Percentiles rank a stretch among this genome's conserved stretches.
Evolutionary conservation across 2,113 vertebrate species (phyloP).

Genomic region (Lichenostomus cassidix): DNA sequence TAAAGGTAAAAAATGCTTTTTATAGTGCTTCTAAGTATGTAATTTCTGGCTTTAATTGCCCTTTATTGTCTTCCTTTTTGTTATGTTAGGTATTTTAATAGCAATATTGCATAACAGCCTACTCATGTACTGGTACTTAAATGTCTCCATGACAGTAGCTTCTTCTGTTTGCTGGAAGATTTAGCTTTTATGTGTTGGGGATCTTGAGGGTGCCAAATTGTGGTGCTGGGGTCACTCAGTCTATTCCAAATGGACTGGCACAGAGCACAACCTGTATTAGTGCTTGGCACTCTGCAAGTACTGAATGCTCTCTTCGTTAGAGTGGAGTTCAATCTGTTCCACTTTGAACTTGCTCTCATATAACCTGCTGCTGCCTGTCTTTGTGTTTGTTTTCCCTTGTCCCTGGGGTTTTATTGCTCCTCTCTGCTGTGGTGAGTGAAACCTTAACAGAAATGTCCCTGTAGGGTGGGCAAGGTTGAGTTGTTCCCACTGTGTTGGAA

Average conservation of each 20-base stretch:
- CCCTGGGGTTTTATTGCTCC: background rate
- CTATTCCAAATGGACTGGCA: background rate
- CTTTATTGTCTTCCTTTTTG: background rate
- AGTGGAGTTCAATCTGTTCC: rapidly evolving
- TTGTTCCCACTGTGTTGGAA: background rate
- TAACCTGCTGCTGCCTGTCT: background rate
- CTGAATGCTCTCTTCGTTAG: background rate
- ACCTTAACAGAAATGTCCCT: background rate
- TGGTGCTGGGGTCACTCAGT: background rate
- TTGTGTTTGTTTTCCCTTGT: background rate
- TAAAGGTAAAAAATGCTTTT: background rate
- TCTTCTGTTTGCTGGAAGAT: background rate
- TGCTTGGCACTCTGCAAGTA: background rate
- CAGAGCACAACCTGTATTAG: rapidly evolving
- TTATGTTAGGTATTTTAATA: background rate
- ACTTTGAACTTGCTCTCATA: background rate
- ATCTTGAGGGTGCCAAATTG: background rate
- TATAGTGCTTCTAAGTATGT: background rate
- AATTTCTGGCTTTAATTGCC: background rate
- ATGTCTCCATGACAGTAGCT: background rate
- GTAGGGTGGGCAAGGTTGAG: background rate
- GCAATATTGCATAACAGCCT: background rate
- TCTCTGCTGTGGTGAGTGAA: background rate
- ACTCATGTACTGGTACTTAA: background rate
- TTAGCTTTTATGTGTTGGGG: background rate